Base-by-base conservation (phyloP, 2,113 vertebrate genomes). In the Patagioenas fasciata region DNA sequence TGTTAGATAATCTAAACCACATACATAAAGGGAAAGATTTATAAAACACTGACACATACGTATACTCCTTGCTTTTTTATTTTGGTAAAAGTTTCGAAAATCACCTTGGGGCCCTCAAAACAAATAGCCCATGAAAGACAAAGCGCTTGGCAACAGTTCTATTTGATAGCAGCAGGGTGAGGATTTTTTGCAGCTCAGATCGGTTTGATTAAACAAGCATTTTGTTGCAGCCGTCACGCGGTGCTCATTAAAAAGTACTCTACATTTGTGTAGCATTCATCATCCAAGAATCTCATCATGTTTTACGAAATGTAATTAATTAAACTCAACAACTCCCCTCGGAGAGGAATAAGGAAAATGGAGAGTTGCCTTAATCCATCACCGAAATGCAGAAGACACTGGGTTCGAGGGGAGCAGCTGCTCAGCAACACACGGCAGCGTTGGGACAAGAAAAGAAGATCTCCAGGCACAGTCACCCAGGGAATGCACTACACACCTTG, bases 281-380 rank as follows among this genome's bases (percentile, higher is more conserved):
- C 96, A 96, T 53, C 95, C 77, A 65, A 86, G 92, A 80, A 95
- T 78, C 92, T 96, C 96, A 93, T 96, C 61, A 11, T 94, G 94
- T 85, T 95, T 89, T 91, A 94, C 94, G 91, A 89, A 95, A 91
- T 71, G 89, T 88, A 96, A 97, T 96, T 97, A 96, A 97, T 97
- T 96, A 95, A 95, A 97, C 87, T 91, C 93, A 82, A 94, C 89
- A 96, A 34, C 87, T 95, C 94, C 94, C 95, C 89, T 83, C 2
- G 1, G 94, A 96, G 95, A 89, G 56, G 93, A 87, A 91, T 91
- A 85, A 85, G 71, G 94, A 93, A 97, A 95, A 96, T n/a, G 74
- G 62, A 93, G 94, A 93, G 89, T 32, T 85, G 93, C 91, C 86
- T 96, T 96, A 95, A 97, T 97, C 91, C 94, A 94, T 96, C 93